These are phyloP conservation scores for Hoplodrina blanda DNA, from an alignment of 2,888 invertebrate genomes.

Conservation along the genomic window DNA sequence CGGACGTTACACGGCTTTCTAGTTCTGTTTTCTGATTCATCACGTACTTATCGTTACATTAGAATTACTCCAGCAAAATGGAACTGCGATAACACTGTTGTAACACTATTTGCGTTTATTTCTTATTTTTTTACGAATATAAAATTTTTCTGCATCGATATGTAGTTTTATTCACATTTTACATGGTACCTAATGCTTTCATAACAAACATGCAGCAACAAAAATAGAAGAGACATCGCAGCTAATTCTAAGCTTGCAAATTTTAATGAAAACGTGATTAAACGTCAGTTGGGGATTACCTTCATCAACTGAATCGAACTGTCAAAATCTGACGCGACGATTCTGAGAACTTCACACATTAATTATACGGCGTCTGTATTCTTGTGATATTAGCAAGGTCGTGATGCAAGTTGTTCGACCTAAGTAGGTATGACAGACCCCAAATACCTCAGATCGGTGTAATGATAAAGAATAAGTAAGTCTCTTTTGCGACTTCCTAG, in stretches of 20 bases:
- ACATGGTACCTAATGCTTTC: constrained; percentile 9
- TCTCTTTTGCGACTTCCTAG: constrained; percentile 54
- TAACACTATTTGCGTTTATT: constrained; percentile 41
- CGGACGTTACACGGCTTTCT: constrained; percentile 43
- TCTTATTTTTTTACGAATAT: constrained; percentile 4
- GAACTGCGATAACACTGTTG: constrained; percentile 49
- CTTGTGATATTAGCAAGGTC: constrained; percentile 53
- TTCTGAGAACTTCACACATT: constrained; percentile 59
- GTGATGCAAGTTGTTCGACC: constrained; percentile 44
- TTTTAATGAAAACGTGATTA: constrained; percentile 58
- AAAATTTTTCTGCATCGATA: constrained; percentile 14
- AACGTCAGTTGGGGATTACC: constrained; percentile 68
- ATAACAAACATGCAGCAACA: constrained; percentile 22
- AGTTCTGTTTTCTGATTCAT: constrained; percentile 61
- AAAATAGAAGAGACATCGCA: constrained; percentile 17
- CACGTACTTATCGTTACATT: constrained; percentile 66
- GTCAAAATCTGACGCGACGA: constrained; percentile 63
- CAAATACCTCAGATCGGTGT: constrained; percentile 51
- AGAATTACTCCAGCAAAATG: constrained; percentile 52
- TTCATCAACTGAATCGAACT: constrained; percentile 71
- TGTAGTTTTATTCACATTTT: constrained; percentile 31
- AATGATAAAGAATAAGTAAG: constrained; percentile 53
- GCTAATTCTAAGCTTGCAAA: constrained; percentile 38
- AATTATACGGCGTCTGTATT: constrained; percentile 46
- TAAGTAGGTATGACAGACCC: constrained; percentile 34